A percentile compares a stretch with the other conserved stretches of the same genome.
These are phyloP conservation scores for Rhagologus leucostigma DNA, from an alignment of 2,113 vertebrate species.

Conservation along the genomic window DNA sequence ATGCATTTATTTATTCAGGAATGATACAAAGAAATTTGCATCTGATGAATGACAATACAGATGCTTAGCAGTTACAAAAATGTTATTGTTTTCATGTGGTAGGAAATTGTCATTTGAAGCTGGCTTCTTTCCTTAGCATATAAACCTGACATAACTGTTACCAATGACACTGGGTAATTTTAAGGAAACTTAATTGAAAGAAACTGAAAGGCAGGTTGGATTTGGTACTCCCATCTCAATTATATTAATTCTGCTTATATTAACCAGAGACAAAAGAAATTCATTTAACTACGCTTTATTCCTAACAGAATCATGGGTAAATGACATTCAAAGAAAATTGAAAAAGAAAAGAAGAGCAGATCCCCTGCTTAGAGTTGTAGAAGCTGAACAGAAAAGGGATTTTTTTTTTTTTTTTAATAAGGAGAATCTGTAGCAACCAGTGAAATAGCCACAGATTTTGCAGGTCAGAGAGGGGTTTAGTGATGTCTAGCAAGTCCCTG, in stretches of 20 bases:
- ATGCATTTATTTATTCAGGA: not conserved
- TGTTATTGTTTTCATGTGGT: not conserved
- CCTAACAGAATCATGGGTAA: conserved; percentile 4
- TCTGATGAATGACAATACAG: not conserved
- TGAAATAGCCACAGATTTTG: not conserved
- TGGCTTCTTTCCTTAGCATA: not conserved
- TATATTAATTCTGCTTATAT: conserved; percentile 17
- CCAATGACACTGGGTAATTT: not conserved
- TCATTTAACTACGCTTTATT: not conserved
- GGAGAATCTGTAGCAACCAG: not conserved
- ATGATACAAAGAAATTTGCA: not conserved
- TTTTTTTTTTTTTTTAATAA: not conserved
- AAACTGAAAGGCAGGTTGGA: conserved; percentile 9
- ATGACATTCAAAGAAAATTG: not conserved
- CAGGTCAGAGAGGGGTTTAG: not conserved
- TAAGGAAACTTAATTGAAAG: not conserved
- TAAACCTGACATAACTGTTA: not conserved
- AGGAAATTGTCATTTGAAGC: not conserved
- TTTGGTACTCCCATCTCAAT: not conserved
- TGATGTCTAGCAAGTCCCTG: not conserved
- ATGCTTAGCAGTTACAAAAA: not conserved
- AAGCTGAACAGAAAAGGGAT: not conserved
- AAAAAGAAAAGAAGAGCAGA: not conserved
- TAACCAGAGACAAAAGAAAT: conserved; percentile 14
- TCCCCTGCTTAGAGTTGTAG: not conserved